Conservation (phyloP, 2,888 invertebrate genomes). For the Tanytarsus gracilentus region DNA sequence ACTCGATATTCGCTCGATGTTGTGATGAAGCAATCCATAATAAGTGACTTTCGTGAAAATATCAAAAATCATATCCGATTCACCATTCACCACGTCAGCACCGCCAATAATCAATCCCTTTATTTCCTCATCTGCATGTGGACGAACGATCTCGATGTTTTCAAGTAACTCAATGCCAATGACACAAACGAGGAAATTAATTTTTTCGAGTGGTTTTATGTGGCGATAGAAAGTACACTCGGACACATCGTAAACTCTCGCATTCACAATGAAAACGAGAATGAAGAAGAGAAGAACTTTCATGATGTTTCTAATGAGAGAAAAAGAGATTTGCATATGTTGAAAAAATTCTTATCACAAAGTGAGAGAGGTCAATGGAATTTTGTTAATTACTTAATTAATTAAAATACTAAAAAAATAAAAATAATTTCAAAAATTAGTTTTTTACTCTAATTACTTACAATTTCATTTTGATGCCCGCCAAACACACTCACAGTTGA, state of each 20-base stretch:
- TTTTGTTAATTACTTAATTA: background rate
- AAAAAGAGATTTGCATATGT: background rate
- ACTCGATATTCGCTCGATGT: background rate
- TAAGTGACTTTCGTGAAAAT: background rate
- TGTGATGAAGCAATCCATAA: background rate
- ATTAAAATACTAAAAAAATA: background rate
- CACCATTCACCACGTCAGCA: background rate
- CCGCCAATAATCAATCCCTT: background rate
- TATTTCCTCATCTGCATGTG: background rate
- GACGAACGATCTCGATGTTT: background rate
- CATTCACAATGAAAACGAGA: background rate
- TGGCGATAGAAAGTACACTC: background rate
- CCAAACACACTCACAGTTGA: background rate
- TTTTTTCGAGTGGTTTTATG: background rate
- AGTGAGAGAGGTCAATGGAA: background rate
- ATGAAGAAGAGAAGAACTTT: background rate
- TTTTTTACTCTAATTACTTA: background rate
- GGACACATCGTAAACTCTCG: background rate
- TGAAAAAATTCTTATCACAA: background rate
- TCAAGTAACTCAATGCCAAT: background rate
- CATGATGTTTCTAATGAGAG: background rate
- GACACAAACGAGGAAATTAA: background rate
- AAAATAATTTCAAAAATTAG: background rate
- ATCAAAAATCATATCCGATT: background rate
- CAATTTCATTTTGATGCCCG: background rate